phyloP scores from a whole-genome alignment of 53 echinoderm and acorn worm genomes.

The Luidia sarsii region DNA sequence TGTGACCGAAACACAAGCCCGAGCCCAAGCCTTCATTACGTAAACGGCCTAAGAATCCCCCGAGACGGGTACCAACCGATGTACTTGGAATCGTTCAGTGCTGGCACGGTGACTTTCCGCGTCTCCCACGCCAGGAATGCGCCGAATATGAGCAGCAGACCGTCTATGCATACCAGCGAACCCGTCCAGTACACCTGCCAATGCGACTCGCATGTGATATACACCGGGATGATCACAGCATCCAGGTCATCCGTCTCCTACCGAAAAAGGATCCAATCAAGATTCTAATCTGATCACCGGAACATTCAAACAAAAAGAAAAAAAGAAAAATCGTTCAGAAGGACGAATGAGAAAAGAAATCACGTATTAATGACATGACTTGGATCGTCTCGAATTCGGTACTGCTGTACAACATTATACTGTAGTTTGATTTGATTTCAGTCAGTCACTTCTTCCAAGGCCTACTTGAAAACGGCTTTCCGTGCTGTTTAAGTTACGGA shows the following conservation, averaged over 20 bases:
- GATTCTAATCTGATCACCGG: not conserved
- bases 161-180: slow-evolving; percentile 66
- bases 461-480: too few relatives aligned
- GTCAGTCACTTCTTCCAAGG: too few relatives aligned
- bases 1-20: too few relatives aligned
- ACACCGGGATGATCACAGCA: slow-evolving; percentile 64
- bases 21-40: too few relatives aligned
- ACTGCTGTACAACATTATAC: too few relatives aligned
- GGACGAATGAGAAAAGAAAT: too few relatives aligned
- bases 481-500: too few relatives aligned
- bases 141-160: slow-evolving; percentile 81
- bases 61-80: slow-evolving; percentile 81
- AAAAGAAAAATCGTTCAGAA: not conserved
- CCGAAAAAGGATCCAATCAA: not conserved
- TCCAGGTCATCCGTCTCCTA: slow-evolving; percentile 56
- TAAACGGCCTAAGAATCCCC: too few relatives aligned
- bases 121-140: slow-evolving; percentile 98
- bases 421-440: too few relatives aligned
- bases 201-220: slow-evolving; percentile 67
- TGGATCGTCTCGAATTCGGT: too few relatives aligned
- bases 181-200: slow-evolving; percentile 85
- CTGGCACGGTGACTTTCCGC: slow-evolving; percentile 89
- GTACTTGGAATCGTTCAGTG: slow-evolving; percentile 92
- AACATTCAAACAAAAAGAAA: not conserved
- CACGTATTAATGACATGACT: too few relatives aligned